Evolutionary conservation across 2,888 invertebrate genomes (phyloP), one percentile per base, ranked within the genome.

Genomic region (Arrhopalites spinosus): DNA sequence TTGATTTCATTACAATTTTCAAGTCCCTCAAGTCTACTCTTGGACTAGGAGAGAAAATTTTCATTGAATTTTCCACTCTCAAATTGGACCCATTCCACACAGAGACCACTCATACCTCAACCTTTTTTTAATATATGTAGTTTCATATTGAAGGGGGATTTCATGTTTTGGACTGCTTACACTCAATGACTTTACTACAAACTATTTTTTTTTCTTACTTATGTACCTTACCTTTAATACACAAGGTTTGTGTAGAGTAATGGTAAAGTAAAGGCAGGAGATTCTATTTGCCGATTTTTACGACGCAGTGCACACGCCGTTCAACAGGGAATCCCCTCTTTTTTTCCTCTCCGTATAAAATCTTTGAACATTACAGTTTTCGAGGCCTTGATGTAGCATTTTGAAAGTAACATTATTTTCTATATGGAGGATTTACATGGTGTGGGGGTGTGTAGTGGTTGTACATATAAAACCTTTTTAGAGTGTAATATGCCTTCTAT

Each of bases 281-380:
- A 50, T 5, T 13, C 8, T 50, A 17, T 13, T 5, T 13, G 50
- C 17, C 50, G 17, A 50, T 50, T 50, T 50, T 50, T 50, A 50
- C 50, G 50, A 50, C 50, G 50, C 17, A 50, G 7, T 50, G 50
- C 50, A 50, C 50, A 50, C 50, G 50, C 50, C 50, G 50, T 50
- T 50, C 50, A 50, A n/a, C 50, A 17, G 50, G 7, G 50, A 50
- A n/a, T n/a, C n/a, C n/a, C n/a, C n/a, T n/a, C n/a, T n/a, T n/a
- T 3, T 59, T 27, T 27, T 27, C 27, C 15, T 25, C 15, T 13
- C 25, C 25, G 20, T 59, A 50, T 50, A 50, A 50, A 50, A 50
- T n/a, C 50, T n/a, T 45, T 50, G 17, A 50, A n/a, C 50, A 50
- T 15, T 50, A 50, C n/a, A 36, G 5, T 3, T 36, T 7, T 11